Conservation (phyloP, 2,797 vertebrate genomes). For the Thalassophryne amazonica region DNA sequence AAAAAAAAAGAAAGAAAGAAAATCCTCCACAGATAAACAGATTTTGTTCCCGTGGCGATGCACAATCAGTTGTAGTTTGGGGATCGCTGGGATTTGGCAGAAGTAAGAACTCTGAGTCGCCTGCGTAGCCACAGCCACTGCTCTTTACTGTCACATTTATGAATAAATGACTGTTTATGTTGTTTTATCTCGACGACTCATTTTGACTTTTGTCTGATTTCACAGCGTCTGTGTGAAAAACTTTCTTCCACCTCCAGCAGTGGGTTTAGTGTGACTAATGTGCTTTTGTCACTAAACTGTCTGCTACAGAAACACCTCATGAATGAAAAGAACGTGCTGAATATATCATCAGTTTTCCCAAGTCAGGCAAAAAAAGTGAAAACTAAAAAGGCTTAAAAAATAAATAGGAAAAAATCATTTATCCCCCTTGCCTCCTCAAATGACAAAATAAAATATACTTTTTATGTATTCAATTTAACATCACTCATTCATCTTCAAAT, state of each 20-base stretch:
- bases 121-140: no score
- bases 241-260: background rate
- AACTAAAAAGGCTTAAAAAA: background rate
- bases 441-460: background rate
- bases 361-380: background rate
- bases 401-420: background rate
- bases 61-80: no score
- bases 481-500: no score
- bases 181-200: background rate
- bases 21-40: no score
- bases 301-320: background rate
- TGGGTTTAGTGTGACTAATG: background rate
- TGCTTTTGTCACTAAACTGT: background rate
- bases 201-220: background rate
- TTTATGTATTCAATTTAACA: background rate
- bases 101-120: no score
- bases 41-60: no score
- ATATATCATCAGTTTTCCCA: background rate
- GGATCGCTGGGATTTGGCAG: no score
- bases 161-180: no score
- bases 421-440: no score
- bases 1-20: no score
- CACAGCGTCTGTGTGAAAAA: background rate
- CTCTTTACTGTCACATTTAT: no score
- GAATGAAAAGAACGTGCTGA: constrained; percentile 2